Conservation (phyloP, 2,888 invertebrate species). For the Vanessa cardui region DNA sequence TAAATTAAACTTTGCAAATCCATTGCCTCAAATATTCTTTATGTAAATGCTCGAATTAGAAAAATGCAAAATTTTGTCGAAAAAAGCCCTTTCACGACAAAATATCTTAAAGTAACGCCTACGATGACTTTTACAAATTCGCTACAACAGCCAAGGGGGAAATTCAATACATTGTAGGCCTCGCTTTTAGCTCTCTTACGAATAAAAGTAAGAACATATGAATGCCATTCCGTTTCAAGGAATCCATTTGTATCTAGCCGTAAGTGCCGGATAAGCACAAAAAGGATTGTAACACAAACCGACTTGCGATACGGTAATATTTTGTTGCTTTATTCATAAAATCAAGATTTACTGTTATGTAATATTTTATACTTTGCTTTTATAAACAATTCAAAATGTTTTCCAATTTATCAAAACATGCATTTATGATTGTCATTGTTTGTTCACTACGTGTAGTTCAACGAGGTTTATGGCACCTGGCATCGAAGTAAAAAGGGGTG, state of each 20-base stretch:
- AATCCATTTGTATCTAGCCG: constrained; percentile 15
- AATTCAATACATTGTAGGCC: constrained; percentile 27
- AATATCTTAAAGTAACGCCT: neutral
- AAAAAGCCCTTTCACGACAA: constrained; percentile 7
- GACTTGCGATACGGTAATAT: neutral
- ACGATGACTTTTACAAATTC: constrained; percentile 6
- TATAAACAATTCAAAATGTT: too few relatives aligned
- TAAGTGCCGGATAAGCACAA: constrained; percentile 11
- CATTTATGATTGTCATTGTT: too few relatives aligned
- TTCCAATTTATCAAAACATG: too few relatives aligned
- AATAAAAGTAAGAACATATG: constrained; percentile 13
- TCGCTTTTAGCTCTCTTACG: constrained; percentile 21
- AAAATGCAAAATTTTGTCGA: neutral
- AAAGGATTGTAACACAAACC: constrained; percentile 17
- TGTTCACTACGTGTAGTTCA: too few relatives aligned
- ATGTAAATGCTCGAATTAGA: neutral
- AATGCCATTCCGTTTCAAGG: constrained; percentile 9
- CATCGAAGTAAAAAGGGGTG: too few relatives aligned
- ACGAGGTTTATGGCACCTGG: too few relatives aligned
- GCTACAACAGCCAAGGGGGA: constrained; percentile 18
- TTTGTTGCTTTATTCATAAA: neutral
- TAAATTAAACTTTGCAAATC: too few relatives aligned
- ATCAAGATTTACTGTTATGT: neutral
- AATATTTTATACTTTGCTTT: too few relatives aligned
- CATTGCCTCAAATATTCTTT: neutral